Conservation (phyloP, 2,888 invertebrate species). For the Troilus luridus region DNA sequence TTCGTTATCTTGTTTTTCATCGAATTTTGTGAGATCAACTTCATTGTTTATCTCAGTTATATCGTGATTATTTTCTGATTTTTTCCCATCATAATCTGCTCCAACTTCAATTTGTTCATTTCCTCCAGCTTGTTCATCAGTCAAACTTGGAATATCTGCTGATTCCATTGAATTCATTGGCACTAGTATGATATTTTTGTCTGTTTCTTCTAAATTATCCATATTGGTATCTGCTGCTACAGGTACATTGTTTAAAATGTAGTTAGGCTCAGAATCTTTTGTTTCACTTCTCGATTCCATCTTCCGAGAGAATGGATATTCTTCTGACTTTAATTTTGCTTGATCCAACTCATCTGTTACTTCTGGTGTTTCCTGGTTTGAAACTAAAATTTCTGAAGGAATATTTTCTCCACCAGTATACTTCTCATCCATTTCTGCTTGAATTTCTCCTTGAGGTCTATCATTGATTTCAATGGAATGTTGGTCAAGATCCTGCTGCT, state of each 20-base stretch:
- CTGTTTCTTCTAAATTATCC: neutral
- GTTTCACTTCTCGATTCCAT: neutral
- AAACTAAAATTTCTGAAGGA: neutral
- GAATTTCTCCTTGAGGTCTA: neutral
- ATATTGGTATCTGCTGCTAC: neutral
- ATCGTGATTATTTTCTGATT: neutral
- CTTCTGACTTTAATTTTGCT: neutral
- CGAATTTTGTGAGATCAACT: neutral
- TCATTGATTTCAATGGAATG: neutral
- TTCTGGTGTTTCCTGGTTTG: neutral
- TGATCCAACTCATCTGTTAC: neutral
- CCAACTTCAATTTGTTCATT: neutral
- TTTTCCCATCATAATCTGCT: constrained; percentile 3
- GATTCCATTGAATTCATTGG: constrained; percentile 9
- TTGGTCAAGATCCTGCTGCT: neutral
- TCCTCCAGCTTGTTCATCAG: neutral
- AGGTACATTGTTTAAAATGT: constrained; percentile 17
- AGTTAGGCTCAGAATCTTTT: constrained; percentile 24
- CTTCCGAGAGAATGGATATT: neutral
- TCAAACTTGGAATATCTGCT: constrained; percentile 5
- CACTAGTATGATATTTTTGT: neutral
- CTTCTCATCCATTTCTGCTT: constrained; percentile 15
- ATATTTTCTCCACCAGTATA: constrained; percentile 4
- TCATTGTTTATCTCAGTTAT: neutral
- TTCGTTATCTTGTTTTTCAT: neutral